Conservation (phyloP, 2,797 vertebrate genomes). For the Podargus strigoides region DNA sequence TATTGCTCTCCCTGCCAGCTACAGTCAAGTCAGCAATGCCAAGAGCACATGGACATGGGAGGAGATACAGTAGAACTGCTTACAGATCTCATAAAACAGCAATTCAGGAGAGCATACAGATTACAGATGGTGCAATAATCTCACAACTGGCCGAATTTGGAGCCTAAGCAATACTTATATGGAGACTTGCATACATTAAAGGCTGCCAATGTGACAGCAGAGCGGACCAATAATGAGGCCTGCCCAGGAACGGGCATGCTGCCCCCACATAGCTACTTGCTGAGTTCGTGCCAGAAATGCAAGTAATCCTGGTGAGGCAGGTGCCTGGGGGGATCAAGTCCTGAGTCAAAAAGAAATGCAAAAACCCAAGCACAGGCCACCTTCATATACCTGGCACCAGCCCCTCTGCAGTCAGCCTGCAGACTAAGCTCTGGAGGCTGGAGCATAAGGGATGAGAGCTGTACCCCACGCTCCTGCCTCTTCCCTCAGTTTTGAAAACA, state of each 20-base stretch:
- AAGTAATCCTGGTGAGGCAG: constrained; percentile 20
- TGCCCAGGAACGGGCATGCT: neutral
- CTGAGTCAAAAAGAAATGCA: neutral
- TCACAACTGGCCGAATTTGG: constrained; percentile 20
- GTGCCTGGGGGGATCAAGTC: neutral
- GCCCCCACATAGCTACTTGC: constrained; percentile 18
- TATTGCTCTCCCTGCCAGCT: neutral
- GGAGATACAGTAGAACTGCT: neutral
- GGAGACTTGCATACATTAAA: constrained; percentile 17
- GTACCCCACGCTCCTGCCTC: neutral
- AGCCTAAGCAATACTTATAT: constrained; percentile 12
- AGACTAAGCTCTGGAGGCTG: fast-evolving
- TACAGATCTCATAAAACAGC: neutral
- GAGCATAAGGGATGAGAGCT: neutral
- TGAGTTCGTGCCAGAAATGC: constrained; percentile 16
- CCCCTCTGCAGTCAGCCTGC: neutral
- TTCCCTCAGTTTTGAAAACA: neutral
- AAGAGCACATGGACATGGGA: neutral
- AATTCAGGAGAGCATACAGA: neutral
- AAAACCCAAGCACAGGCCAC: neutral
- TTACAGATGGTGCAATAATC: constrained; percentile 40
- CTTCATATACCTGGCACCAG: neutral
- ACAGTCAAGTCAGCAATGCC: neutral
- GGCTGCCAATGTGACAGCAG: constrained; percentile 4
- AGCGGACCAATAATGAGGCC: neutral